Evolutionary conservation across 64 coral and sea anemone species (phyloP).

Genomic region (Stylophora pistillata): DNA sequence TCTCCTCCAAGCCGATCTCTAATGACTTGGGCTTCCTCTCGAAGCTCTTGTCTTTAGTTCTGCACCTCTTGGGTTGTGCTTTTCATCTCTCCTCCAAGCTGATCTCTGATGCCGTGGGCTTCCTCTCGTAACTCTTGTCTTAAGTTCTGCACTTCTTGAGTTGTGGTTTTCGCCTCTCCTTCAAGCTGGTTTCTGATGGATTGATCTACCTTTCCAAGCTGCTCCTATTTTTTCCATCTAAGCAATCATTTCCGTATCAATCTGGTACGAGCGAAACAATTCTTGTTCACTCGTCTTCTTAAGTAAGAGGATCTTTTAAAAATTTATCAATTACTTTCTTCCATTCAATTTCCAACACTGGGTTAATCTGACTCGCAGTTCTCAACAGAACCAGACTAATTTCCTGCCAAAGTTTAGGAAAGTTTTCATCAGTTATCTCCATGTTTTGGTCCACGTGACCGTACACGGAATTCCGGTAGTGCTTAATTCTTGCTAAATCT

Average conservation of each 20-base stretch:
- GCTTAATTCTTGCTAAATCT: constrained; percentile 15
- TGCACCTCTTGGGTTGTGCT: not conserved
- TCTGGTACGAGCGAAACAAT: not conserved
- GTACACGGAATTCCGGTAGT: not conserved
- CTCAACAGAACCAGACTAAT: not conserved
- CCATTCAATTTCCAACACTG: not conserved
- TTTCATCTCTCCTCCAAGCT: too few relatives aligned
- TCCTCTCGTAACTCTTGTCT: too few relatives aligned
- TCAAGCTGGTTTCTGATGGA: not conserved
- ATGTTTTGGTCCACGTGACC: not conserved
- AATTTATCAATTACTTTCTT: not conserved
- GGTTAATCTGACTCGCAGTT: not conserved
- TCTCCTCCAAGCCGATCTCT: too few relatives aligned
- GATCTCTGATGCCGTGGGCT: too few relatives aligned
- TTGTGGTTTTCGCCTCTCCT: too few relatives aligned
- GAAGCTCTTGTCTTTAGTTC: not conserved
- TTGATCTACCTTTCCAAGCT: too few relatives aligned
- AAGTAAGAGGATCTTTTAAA: not conserved
- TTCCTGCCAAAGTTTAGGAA: not conserved
- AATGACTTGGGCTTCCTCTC: too few relatives aligned
- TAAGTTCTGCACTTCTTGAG: too few relatives aligned
- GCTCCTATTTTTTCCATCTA: too few relatives aligned
- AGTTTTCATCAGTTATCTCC: not conserved
- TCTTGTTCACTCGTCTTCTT: not conserved
- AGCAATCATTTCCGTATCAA: not conserved